Evolutionary conservation across 1,140 invertebrate genomes (phyloP).

Genomic region (Rhopalosiphum maidis): DNA sequence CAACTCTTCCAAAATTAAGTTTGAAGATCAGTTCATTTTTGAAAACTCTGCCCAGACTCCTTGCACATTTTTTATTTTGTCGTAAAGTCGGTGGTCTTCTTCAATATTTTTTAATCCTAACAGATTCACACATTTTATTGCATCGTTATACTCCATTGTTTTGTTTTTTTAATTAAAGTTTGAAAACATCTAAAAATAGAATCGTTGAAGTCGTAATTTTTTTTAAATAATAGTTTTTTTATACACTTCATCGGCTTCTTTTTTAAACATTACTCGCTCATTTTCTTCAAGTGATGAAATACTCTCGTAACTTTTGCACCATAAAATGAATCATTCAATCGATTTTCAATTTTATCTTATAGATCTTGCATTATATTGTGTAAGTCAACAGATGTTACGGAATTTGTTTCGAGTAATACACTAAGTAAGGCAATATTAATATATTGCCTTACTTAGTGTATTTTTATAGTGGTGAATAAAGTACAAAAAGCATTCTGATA

Average conservation of each 20-base stretch:
- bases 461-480: conserved; percentile 18
- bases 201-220: not conserved
- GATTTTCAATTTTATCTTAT: conserved; percentile 8
- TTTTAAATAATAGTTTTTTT: conserved; percentile 14
- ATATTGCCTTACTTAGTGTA: not conserved
- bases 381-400: not conserved
- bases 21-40: not conserved
- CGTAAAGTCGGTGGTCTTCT: conserved; percentile 6
- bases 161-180: conserved; percentile 1
- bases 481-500: conserved; percentile 6
- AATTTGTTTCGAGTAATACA: conserved; percentile 13
- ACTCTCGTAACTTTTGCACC: conserved; percentile 9
- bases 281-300: not conserved
- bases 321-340: conserved; percentile 23
- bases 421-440: no score
- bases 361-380: not conserved
- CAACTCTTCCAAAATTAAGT: not conserved
- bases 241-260: conserved; percentile 7
- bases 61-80: not conserved
- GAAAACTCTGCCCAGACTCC: not conserved
- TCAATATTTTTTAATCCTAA: not conserved
- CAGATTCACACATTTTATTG: conserved; percentile 19
- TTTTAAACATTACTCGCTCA: not conserved
- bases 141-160: not conserved
- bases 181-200: conserved; percentile 36